Evolutionary conservation across 2,888 invertebrate species (phyloP).

Genomic region (Monopis laevigella): DNA sequence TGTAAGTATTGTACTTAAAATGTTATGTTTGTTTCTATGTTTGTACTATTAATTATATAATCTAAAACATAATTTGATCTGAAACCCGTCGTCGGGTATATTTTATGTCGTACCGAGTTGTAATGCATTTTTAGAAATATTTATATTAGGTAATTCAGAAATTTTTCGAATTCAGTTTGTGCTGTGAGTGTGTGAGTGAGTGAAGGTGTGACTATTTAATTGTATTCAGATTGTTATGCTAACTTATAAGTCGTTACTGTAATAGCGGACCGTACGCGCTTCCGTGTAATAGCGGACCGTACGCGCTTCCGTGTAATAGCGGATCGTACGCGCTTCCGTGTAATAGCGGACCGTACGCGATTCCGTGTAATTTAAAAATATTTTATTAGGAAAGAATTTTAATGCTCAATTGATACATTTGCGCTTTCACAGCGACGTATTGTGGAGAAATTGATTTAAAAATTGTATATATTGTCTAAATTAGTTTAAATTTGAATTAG

Average conservation of each 20-base stretch:
- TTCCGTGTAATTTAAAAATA: constrained; percentile 36
- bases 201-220: constrained; percentile 58
- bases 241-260: constrained; percentile 29
- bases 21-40: constrained; percentile 61
- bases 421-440: constrained; percentile 59
- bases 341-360: constrained; percentile 32
- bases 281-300: constrained; percentile 22
- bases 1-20: constrained; percentile 51
- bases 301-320: no score
- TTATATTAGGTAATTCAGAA: constrained; percentile 53
- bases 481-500: constrained; percentile 26
- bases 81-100: constrained; percentile 30
- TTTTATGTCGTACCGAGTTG: constrained; percentile 59
- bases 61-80: constrained; percentile 44
- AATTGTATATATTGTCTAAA: constrained; percentile 16
- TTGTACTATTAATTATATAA: constrained; percentile 48
- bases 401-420: constrained; percentile 59
- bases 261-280: constrained; percentile 24
- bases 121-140: constrained; percentile 65
- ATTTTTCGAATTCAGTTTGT: constrained; percentile 49
- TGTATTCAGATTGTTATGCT: constrained; percentile 51
- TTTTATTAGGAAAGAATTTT: constrained; percentile 32
- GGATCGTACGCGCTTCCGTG: no score
- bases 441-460: constrained; percentile 22
- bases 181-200: constrained; percentile 59